Conservation (phyloP, 1,140 invertebrate genomes). For the Bombus breviceps region DNA sequence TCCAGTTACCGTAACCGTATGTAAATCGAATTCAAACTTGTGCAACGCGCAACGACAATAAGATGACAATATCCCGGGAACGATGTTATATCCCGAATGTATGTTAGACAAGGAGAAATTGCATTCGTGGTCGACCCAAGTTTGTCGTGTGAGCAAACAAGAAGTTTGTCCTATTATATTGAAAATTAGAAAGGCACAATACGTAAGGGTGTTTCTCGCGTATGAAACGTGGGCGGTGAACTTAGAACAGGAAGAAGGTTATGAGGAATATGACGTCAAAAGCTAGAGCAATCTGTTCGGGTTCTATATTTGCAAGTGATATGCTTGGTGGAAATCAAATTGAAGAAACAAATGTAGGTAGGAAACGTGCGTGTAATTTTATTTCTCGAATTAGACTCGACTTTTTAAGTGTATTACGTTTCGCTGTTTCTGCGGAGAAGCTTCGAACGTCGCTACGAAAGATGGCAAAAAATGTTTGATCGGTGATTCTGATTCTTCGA, state of each 20-base stretch:
- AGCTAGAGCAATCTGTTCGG: not conserved
- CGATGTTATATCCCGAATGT: no score
- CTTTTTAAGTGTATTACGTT: no score
- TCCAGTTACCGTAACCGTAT: not conserved
- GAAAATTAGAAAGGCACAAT: not conserved
- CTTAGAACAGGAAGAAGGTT: not conserved
- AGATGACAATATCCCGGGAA: not conserved
- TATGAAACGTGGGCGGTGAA: not conserved
- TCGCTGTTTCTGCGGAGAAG: no score
- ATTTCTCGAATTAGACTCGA: not conserved
- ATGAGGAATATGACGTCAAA: not conserved
- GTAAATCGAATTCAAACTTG: slow-evolving; percentile 19
- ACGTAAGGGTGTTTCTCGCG: not conserved
- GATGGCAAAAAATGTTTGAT: no score
- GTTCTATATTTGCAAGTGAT: not conserved
- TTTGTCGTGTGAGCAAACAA: not conserved
- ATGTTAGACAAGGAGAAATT: not conserved
- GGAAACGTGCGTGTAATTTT: not conserved
- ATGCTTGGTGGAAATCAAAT: not conserved
- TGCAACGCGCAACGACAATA: not conserved
- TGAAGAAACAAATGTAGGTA: not conserved
- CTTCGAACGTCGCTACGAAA: no score
- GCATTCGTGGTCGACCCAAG: not conserved
- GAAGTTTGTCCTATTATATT: not conserved
- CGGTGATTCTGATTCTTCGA: no score